A percentile compares a stretch with the other conserved stretches of the same genome.
These are phyloP conservation scores for Eutolmus rufibarbis DNA, from an alignment of 2,888 invertebrate genomes.

Conservation along the genomic window DNA sequence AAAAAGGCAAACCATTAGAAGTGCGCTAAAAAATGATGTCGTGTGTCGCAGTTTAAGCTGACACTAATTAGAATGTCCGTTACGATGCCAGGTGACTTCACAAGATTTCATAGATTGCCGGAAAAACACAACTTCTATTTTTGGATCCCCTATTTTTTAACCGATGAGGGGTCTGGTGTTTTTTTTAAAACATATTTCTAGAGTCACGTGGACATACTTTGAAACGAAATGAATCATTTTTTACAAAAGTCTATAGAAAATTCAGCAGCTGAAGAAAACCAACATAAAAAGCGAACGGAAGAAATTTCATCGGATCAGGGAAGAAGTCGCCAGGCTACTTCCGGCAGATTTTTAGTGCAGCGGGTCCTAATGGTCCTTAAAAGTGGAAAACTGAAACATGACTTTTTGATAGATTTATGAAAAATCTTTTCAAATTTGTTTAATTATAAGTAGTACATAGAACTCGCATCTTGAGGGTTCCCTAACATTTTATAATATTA, in stretches of 20 bases:
- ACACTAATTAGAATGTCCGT: constrained; percentile 36
- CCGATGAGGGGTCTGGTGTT: background rate
- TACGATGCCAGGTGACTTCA: constrained; percentile 31
- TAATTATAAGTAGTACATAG: too few relatives aligned
- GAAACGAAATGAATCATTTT: constrained; percentile 24
- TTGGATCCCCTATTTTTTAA: constrained; percentile 15
- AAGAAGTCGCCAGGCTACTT: background rate
- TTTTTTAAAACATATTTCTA: background rate
- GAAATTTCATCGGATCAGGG: background rate
- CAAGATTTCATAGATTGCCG: background rate
- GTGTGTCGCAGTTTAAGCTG: background rate
- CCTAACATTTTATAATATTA: too few relatives aligned
- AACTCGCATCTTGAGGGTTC: too few relatives aligned
- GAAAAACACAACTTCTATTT: background rate
- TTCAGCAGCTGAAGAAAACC: constrained; percentile 9
- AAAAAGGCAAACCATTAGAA: constrained; percentile 35
- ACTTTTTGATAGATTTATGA: background rate
- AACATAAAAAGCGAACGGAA: background rate
- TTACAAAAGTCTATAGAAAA: background rate
- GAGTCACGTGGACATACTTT: constrained; percentile 1
- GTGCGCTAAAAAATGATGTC: constrained; percentile 6
- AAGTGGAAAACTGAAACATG: background rate
- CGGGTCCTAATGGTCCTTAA: background rate
- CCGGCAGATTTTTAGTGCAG: background rate
- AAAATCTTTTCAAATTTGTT: background rate